These are phyloP conservation scores for Gopherus evgoodei DNA, from an alignment of 2,113 vertebrate genomes.

Conservation along the genomic window DNA sequence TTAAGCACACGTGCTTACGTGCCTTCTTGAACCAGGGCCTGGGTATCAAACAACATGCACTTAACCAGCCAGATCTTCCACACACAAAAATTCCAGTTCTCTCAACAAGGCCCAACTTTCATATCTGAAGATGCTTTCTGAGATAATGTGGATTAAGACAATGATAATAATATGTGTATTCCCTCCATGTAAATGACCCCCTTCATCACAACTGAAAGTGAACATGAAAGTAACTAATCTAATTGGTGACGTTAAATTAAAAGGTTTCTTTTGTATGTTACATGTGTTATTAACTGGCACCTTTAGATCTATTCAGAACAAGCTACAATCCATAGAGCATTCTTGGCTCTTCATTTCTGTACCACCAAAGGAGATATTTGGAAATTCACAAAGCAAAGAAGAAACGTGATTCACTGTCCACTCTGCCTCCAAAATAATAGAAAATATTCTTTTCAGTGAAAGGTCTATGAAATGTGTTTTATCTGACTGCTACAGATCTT, in stretches of 20 bases:
- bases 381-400: background rate
- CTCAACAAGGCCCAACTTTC: background rate
- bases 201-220: background rate
- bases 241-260: background rate
- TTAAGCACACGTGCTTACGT: background rate
- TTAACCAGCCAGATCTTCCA: background rate
- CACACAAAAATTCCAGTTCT: background rate
- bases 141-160: background rate
- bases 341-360: background rate
- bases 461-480: background rate
- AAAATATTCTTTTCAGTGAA: background rate
- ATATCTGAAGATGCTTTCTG: background rate
- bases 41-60: background rate
- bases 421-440: background rate
- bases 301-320: background rate
- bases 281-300: background rate
- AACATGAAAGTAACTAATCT: background rate
- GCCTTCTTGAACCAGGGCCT: background rate
- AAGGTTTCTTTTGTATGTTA: background rate
- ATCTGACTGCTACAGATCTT: background rate
- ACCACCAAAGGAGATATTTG: background rate
- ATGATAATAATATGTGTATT: background rate
- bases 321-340: background rate
- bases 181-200: background rate
- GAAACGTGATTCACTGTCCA: background rate